These are phyloP conservation scores for Leptosomus discolor DNA, from an alignment of 2,113 vertebrate genomes.

Conservation along the genomic window DNA sequence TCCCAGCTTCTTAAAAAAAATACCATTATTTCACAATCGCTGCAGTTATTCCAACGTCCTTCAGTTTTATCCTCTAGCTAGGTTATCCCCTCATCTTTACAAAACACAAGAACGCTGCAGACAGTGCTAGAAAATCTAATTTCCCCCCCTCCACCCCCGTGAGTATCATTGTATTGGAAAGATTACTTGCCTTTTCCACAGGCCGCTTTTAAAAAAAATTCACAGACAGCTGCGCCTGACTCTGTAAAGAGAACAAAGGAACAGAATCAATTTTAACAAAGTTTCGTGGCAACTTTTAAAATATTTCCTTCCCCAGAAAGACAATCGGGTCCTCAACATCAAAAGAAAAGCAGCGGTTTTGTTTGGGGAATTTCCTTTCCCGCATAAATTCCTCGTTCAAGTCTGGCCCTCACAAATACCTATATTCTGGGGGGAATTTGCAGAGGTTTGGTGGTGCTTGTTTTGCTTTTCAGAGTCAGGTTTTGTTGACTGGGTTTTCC, in stretches of 20 bases:
- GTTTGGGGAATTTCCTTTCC: background rate
- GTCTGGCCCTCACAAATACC: background rate
- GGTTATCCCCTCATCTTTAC: background rate
- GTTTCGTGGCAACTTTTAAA: accelerated
- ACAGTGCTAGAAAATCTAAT: background rate
- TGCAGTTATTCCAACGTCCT: background rate
- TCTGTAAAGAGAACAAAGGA: slow-evolving; percentile 75
- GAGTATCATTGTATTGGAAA: background rate
- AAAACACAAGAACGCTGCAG: background rate
- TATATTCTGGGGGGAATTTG: background rate
- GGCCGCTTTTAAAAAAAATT: slow-evolving; percentile 94
- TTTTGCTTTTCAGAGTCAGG: background rate
- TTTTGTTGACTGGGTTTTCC: background rate
- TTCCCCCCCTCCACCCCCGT: background rate
- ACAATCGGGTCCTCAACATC: background rate
- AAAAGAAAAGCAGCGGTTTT: accelerated
- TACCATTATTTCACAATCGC: background rate
- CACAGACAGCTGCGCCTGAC: slow-evolving; percentile 95
- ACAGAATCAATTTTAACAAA: background rate
- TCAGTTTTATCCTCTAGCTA: background rate
- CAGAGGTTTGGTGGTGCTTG: background rate
- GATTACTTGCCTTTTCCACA: slow-evolving; percentile 89
- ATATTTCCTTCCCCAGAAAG: background rate
- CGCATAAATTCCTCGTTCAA: accelerated
- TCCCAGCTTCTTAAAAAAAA: background rate